phyloP scores from a whole-genome alignment of 2,113 vertebrate species.

The Malaclemys terrapin region DNA sequence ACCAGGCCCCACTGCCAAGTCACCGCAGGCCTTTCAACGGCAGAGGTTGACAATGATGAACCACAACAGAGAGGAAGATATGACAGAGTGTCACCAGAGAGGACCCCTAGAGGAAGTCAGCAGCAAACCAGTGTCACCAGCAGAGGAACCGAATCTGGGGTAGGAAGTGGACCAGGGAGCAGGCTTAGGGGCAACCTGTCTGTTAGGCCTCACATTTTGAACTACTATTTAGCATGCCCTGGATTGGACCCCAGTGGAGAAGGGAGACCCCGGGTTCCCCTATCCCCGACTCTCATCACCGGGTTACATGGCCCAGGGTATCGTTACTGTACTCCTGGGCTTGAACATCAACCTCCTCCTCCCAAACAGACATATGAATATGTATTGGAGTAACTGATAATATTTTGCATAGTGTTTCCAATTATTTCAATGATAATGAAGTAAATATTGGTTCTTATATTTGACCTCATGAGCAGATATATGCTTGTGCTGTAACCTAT shows the following conservation, averaged over 20 bases:
- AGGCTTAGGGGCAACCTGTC: background rate
- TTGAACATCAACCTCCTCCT: background rate
- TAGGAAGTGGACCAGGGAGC: background rate
- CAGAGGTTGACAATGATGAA: no score
- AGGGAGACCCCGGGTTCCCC: background rate
- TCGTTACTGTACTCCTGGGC: background rate
- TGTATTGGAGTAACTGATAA: background rate
- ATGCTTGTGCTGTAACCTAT: background rate
- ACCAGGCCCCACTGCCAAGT: no score
- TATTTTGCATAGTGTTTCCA: background rate
- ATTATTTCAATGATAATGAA: background rate
- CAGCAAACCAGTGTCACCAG: background rate
- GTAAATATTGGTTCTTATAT: constrained; percentile 4
- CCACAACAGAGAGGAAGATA: no score
- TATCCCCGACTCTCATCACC: background rate
- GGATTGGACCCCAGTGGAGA: background rate
- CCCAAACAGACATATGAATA: background rate
- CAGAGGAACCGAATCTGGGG: background rate
- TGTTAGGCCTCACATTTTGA: background rate
- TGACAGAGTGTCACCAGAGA: background rate
- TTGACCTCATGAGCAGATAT: background rate
- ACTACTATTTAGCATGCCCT: background rate
- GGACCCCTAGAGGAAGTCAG: background rate
- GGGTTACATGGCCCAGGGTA: background rate
- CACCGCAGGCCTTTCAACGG: no score